Evolutionary conservation across 2,797 vertebrate species (phyloP).

Genomic region (Arrhamphus sclerolepis): DNA sequence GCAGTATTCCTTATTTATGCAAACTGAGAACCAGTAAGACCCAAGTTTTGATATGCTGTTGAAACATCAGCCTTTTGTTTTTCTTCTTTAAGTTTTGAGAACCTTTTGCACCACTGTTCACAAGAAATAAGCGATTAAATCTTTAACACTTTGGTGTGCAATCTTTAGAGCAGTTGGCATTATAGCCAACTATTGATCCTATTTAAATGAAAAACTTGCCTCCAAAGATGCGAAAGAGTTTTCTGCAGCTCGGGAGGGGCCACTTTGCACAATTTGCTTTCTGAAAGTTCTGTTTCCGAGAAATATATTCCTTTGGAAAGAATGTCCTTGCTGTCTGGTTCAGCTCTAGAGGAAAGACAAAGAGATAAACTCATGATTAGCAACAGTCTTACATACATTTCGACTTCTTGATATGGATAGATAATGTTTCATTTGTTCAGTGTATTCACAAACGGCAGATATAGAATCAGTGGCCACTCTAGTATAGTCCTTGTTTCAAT

Average conservation of each 20-base stretch:
- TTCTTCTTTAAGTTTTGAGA: no score
- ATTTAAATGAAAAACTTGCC: conserved; percentile 58
- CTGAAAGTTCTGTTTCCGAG: conserved; percentile 81
- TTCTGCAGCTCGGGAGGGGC: conserved; percentile 82
- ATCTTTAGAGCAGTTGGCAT: neutral
- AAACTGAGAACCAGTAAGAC: no score
- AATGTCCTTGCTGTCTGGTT: conserved; percentile 77
- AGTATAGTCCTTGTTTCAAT: conserved; percentile 31
- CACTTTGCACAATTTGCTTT: conserved; percentile 81
- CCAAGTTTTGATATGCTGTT: no score
- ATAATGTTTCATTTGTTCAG: conserved; percentile 44
- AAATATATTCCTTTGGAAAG: conserved; percentile 82
- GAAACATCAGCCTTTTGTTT: no score
- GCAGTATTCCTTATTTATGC: no score
- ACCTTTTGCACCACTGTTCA: no score
- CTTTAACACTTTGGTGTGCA: no score
- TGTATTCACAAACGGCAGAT: conserved; percentile 21
- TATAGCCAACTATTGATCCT: neutral
- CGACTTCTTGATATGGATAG: conserved; percentile 18
- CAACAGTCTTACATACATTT: conserved; percentile 18
- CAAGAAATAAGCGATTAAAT: no score
- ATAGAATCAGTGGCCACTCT: conserved; percentile 20
- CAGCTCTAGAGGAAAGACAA: conserved; percentile 68
- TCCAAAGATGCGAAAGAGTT: conserved; percentile 80
- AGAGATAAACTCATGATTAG: conserved; percentile 18